A percentile compares a stretch with the other conserved stretches of the same genome.
Evolutionary conservation across 2,888 invertebrate species (phyloP).

Genomic region (Griposia aprilina): DNA sequence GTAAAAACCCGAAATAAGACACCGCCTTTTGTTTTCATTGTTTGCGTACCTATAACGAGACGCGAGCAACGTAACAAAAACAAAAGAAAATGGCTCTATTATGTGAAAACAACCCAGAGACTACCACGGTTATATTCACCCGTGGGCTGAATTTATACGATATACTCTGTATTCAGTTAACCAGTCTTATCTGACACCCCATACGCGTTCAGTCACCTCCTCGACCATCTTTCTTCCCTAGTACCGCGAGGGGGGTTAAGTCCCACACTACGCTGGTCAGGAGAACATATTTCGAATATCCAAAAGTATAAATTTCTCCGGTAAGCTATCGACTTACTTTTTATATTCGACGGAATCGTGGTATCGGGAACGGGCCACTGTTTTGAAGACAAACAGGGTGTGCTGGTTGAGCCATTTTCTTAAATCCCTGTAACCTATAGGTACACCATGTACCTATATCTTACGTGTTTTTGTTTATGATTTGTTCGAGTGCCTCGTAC

Average conservation of each 20-base stretch:
- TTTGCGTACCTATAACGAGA: conserved; percentile 87
- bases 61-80: conserved; percentile 87
- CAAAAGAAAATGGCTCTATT: conserved; percentile 91
- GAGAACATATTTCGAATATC: conserved; percentile 89
- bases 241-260: conserved; percentile 37
- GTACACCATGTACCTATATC: conserved; percentile 52
- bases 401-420: conserved; percentile 62
- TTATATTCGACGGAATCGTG: conserved; percentile 88
- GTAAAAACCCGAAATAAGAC: conserved; percentile 86
- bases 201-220: conserved; percentile 61
- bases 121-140: conserved; percentile 89
- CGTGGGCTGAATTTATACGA: conserved; percentile 90
- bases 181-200: conserved; percentile 77
- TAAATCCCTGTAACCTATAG: conserved; percentile 61
- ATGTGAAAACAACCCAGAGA: conserved; percentile 90
- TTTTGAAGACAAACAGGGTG: conserved; percentile 88
- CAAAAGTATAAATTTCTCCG: conserved; percentile 89
- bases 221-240: conserved; percentile 8
- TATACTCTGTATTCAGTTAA: conserved; percentile 84
- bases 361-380: conserved; percentile 86
- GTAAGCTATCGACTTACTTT: conserved; percentile 91
- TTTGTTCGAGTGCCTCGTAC: conserved; percentile 57
- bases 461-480: conserved; percentile 66
- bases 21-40: conserved; percentile 89
- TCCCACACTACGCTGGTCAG: conserved; percentile 74